Base-by-base conservation (phyloP, 2,113 vertebrate species). In the Arvicanthis niloticus region DNA sequence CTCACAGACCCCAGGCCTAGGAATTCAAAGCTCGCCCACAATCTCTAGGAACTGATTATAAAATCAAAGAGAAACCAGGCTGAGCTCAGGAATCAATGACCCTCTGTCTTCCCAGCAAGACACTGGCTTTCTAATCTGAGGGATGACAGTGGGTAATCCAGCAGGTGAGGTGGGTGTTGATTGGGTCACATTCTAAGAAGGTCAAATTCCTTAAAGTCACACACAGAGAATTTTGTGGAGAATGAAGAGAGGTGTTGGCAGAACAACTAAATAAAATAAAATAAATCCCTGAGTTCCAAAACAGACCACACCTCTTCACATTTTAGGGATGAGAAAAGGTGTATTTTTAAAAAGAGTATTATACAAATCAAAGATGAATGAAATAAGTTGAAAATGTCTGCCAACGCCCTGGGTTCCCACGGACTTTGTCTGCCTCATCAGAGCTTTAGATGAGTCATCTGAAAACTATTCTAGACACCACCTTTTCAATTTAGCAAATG, bases 21-120 rank as follows among this genome's bases (percentile, higher is more conserved):
- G 91, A 97, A 95, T 97, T 92, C 91, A 67, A 91, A 93, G 88
- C 72, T 92, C 0, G 48, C 48, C 85, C 86, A 85, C 94, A 88
- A 95, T 93, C 88, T 93, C 90, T 65, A 68, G 85, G 89, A 68
- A 77, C 88, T 86, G 90, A 93, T 91, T 91, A 95, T 13, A 76
- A 91, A 96, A 91, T 95, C 97, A 96, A 94, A 96, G 93, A 77
- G 62, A 91, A 96, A 80, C 19, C 42, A 85, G 70, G 87, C 37
- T 48, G 80, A 82, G 9, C 67, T 86, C 3, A 62, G 67, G 91
- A 93, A 93, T 95, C 80, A 68, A 86, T 40, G 75, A 45, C 67
- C 29, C 40, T 92, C 58, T 91, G 37, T 94, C 91, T 91, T 95
- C 93, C 58, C 88, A 84, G 87, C 45, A 26, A 94, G 88, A 91